Base-by-base conservation (phyloP, 2,113 vertebrate genomes). In the Tylochromis polylepis region DNA sequence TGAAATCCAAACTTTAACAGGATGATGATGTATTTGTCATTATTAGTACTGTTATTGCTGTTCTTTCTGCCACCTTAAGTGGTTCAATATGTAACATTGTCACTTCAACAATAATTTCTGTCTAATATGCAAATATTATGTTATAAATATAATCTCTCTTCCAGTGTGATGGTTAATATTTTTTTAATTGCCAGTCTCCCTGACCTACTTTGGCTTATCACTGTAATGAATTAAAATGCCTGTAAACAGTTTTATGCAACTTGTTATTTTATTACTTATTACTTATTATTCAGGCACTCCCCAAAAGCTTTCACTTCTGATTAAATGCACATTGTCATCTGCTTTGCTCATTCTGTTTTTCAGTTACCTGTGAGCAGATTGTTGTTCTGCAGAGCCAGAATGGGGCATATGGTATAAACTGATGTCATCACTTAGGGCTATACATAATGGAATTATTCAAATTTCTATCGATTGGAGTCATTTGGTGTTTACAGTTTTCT, bases 151-250 rank as follows among this genome's bases (percentile, higher is more conserved):
- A 67, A 18, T 81, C 22, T 16, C 41, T 8, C 27, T 83, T 80
- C 20, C 24, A 24, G 22, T 2, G 16, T 53, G 27, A 70, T 70
- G 16, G 55, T 51, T 57, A 29, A 24, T 18, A 62, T 22, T 81
- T 20, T 84, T 81, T 29, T 58, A 58, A 49, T 62, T 34, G 14
- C 20, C 60, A 56, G 5, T 87, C 46, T 84, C 31, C 11, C 62
- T 90, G 87, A 82, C 88, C 80, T 86, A 83, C 57, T 87, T 79
- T 72, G 14, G 6, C 31, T 87, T 29, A 58, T 38, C 53, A 36
- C 16, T 46, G 75, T 78, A 90, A 88, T 78, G 53, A 80, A 34
- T 34, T 65, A 43, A 78, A 88, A 84, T 65, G 2, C 55, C 51
- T 84, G 46, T 24, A 77, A 85, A 77, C 81, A 58, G 15, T 81